Evolutionary conservation across 2,113 vertebrate species (phyloP).

Genomic region (Caranx melampygus): DNA sequence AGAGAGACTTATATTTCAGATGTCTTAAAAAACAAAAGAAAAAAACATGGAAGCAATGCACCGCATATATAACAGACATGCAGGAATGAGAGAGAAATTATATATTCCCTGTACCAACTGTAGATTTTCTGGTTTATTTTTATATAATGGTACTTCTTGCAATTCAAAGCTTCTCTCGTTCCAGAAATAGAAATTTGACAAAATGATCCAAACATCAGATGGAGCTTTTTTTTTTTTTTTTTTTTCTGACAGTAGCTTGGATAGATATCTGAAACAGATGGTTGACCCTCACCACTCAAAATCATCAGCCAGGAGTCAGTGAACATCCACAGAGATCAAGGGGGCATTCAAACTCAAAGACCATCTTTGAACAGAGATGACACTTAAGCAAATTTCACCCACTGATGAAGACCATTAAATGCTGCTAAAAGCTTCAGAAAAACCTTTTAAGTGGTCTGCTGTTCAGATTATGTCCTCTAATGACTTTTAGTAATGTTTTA

Average conservation of each 20-base stretch:
- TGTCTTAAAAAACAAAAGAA: no score
- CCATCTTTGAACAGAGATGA: background rate
- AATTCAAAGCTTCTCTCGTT: background rate
- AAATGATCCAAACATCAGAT: background rate
- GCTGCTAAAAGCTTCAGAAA: background rate
- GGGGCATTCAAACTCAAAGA: background rate
- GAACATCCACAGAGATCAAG: background rate
- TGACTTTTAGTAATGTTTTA: no score
- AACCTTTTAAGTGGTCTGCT: no score
- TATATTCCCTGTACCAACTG: no score
- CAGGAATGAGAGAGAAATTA: no score
- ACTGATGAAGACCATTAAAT: background rate
- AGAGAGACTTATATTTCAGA: no score
- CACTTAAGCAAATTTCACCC: background rate
- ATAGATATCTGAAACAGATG: background rate
- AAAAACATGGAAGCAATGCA: no score
- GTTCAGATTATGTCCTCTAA: no score
- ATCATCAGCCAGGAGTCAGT: background rate
- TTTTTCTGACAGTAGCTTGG: background rate
- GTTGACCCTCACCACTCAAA: background rate
- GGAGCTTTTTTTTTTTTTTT: no score
- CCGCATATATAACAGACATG: no score
- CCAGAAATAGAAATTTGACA: background rate
- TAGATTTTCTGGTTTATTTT: background rate
- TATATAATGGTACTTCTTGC: background rate